Evolutionary conservation across 2,113 vertebrate species (phyloP), one percentile per base, ranked within the genome.

Genomic region (Gadus chalcogrammus): DNA sequence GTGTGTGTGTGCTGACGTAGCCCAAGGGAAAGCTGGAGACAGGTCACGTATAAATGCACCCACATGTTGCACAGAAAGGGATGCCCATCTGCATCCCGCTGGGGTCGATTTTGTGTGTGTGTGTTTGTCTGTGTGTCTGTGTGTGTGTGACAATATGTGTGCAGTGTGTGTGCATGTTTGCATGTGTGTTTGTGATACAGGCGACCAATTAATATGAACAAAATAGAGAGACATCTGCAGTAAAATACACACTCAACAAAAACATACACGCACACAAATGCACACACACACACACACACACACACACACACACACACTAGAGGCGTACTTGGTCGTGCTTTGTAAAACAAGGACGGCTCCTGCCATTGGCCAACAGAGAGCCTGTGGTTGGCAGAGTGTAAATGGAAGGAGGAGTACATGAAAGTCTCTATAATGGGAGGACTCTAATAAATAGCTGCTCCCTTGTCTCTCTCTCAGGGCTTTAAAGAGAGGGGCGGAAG

Each of bases 391-490:
- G 87, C 87, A 84, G 80, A 75, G 79, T 77, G 85, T 89, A 87
- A 89, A 88, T 88, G 84, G 81, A 80, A 7, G 67, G 31, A 31
- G 83, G 82, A 90, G 89, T 88, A 88, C 89, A 89, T 90, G 86
- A 89, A 87, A 88, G 89, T 89, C 85, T 78, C 85, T 85, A 89
- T 90, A 87, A 85, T 89, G 87, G 87, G 81, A 55, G 77, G 80
- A 70, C 86, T 87, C 79, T 85, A 88, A 83, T 88, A 88, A 89
- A 88, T 89, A 87, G 85, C 85, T 84, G 83, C 83, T 87, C 87
- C 86, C 85, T 89, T 89, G 85, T 88, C 80, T 86, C 79, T 75
- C 69, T 75, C 55, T 48, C 42, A 31, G 58, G 60, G 86, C 79
- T 85, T 85, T 84, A 86, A 81, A 88, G 85, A 86, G 84, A 89